Base-by-base conservation (phyloP, 1,140 invertebrate species). In the Cydia fagiglandana region DNA sequence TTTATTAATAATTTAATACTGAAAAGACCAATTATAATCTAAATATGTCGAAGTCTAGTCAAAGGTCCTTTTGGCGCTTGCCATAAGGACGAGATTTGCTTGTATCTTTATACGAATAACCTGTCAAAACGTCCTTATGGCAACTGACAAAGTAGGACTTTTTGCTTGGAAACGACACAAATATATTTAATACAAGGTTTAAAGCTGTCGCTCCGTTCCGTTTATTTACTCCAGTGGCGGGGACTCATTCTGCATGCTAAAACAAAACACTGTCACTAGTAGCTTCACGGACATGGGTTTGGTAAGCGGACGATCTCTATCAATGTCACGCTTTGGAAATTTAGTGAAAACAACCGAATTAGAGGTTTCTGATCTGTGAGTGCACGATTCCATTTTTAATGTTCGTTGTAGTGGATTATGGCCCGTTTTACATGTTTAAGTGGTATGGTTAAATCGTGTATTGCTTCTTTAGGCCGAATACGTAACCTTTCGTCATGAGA, bases 291-390 rank as follows among this genome's bases (percentile, higher is more conserved):
- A 83, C 80, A 77, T 84, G 80, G 79, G 74, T 80, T 84, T 84
- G 76, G 82, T 79, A 84, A 84, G 77, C 75, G 74, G 47, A 61
- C 78, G 87, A 89, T 89, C 80, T 80, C 79, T 87, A 89, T 89
- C 87, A 78, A 85, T 83, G 84, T 89, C 87, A 89, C 85, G 87
- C 73, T 77, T 81, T 82, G 76, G 78, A 82, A 86, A 84, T 88
- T 86, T 80, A 83, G 81, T 81, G 80, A 83, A 86, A 87, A 86
- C 75, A 76, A 77, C 74, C 75, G 56, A 61, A 61, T 61, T 61
- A 61, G 56, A 17, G 15, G 50, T 20, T 12, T 10, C 9, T 61
- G 56, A 12, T 24, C 20, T 12, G 56, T 61, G 6, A 53, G 50
- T 7, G 56, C 56, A 61, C 56, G 56, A 24, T 61, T 61, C 56